Percentiles rank a stretch among this genome's conserved stretches.
phyloP scores from a whole-genome alignment of 1,140 invertebrate species.

The Venturia canescens region DNA sequence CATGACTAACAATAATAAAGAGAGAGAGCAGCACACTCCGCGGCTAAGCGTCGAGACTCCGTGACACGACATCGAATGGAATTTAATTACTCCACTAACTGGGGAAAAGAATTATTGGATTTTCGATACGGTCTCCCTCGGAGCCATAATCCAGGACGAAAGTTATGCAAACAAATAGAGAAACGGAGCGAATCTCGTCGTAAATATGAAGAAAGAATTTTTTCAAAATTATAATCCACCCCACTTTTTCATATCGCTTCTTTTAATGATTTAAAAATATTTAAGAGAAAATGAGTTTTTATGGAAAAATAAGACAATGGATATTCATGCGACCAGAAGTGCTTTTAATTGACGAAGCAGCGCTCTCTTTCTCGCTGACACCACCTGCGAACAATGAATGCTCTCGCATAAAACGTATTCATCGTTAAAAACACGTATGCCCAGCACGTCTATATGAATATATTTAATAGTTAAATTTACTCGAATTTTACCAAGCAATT shows the following conservation, averaged over 20 bases:
- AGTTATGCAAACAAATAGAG: background rate
- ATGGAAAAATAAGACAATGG: slow-evolving; percentile 27
- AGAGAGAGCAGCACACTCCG: background rate
- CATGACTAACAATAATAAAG: background rate
- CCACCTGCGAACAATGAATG: background rate
- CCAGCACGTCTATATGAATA: background rate
- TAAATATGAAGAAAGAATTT: too few species aligned
- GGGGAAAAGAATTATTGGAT: slow-evolving; percentile 24
- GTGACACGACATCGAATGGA: background rate
- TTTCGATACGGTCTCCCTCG: background rate
- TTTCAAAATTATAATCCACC: too few species aligned
- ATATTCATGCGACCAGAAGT: background rate
- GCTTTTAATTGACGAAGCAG: background rate
- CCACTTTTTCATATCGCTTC: background rate
- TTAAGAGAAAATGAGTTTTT: background rate
- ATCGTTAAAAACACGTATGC: slow-evolving; percentile 5
- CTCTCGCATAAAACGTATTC: background rate
- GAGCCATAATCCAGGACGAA: background rate
- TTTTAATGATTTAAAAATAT: background rate
- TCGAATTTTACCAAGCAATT: slow-evolving; percentile 11
- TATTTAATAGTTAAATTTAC: background rate
- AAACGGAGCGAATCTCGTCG: background rate
- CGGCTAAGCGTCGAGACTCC: background rate
- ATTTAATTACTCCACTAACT: slow-evolving; percentile 17
- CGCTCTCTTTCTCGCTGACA: background rate